A percentile compares a stretch with the other conserved stretches of the same genome.
These are phyloP conservation scores for Zaprionus inermis DNA, from an alignment of 1,140 invertebrate genomes.

Conservation along the genomic window DNA sequence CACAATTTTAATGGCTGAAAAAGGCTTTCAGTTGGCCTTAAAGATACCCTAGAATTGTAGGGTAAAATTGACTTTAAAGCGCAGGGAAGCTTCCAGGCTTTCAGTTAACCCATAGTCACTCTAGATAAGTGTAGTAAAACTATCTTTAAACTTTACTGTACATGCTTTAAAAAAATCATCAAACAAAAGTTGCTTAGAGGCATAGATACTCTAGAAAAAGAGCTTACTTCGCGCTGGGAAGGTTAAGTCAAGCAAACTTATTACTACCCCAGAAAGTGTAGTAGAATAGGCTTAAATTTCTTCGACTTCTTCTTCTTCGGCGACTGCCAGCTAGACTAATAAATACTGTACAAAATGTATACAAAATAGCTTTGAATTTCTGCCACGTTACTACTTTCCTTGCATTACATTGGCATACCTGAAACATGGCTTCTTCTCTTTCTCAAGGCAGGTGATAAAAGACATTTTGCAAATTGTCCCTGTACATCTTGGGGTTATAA, in stretches of 20 bases:
- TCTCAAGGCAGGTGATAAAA: constrained; percentile 23
- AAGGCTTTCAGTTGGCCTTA: neutral
- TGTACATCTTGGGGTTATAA: constrained; percentile 20
- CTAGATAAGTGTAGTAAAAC: too few relatives aligned
- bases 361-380: neutral
- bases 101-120: too few relatives aligned
- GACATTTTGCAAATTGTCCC: constrained; percentile 1
- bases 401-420: neutral
- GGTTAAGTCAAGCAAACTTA: too few relatives aligned
- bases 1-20: constrained; percentile 1
- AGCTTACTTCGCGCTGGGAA: too few relatives aligned
- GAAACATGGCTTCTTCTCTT: neutral
- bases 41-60: neutral
- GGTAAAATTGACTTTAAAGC: neutral
- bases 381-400: neutral
- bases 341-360: neutral
- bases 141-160: too few relatives aligned
- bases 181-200: too few relatives aligned
- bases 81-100: too few relatives aligned
- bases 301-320: too few relatives aligned
- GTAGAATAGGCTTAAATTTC: too few relatives aligned
- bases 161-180: too few relatives aligned
- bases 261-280: neutral
- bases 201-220: neutral
- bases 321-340: neutral